Base-by-base conservation (phyloP, 2,113 vertebrate species). In the Chionodraco myersi region DNA sequence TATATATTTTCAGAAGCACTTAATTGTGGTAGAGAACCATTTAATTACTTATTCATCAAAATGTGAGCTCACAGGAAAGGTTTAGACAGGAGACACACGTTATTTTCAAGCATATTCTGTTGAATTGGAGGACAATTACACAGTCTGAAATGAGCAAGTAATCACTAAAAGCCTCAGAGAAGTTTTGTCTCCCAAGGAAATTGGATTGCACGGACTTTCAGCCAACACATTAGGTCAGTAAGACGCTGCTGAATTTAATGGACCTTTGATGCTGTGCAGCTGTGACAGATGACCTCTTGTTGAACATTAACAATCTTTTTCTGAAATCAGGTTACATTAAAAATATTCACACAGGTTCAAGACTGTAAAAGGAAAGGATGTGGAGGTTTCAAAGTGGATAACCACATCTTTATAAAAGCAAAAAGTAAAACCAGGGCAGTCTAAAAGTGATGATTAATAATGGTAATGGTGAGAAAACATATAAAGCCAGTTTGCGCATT, bases 101-200 rank as follows among this genome's bases (percentile, higher is more conserved):
- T 87, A 77, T 72, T 79, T 64, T 84, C 51, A 75, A 75, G 68
- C 64, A 41, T 23, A 72, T 34, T 81, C 64, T 10, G 61, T 75
- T 85, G 41, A 83, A 87, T 77, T 84, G 66, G 15, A 74, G 68
- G 69, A 88, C 80, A 78, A 78, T 75, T 81, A 58, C 65, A 26
- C 30, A 74, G 65, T 51, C 80, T 75, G 58, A 76, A 89, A 86
- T 79, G 78, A 86, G 80, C 63, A 81, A 73, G 81, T 86, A 81
- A 85, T 88, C 71, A 85, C 82, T 44, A 75, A 86, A 65, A 86
- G 66, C 75, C 76, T 83, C 3, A 2, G 73, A 72, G 54, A 87
- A 86, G 71, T 75, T 84, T 63, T 84, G 84, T 71, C 66, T 87
- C 62, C 59, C 26, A 57, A 57, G 79, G 64, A 92, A 88, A 88